phyloP scores from a whole-genome alignment of 1,140 invertebrate genomes.

The Metaphire vulgaris region DNA sequence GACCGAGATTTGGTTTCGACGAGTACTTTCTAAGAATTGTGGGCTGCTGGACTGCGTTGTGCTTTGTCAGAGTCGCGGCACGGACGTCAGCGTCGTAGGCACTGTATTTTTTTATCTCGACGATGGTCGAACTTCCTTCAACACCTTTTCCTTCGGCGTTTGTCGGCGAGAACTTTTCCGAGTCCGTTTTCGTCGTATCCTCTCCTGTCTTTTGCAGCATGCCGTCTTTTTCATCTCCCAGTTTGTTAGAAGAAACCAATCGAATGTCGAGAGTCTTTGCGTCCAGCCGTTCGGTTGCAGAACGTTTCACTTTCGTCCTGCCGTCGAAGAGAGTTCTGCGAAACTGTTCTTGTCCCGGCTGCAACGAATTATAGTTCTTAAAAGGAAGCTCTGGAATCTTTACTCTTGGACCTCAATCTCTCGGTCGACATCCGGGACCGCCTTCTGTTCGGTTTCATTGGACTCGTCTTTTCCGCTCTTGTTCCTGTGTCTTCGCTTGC shows the following conservation, averaged over 20 bases:
- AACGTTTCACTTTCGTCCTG: not conserved
- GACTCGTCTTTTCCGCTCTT: not conserved
- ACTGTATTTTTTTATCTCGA: not conserved
- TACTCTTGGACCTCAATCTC: not conserved
- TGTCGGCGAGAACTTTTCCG: not conserved
- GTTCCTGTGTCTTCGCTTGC: not conserved
- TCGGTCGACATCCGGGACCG: not conserved
- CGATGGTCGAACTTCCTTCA: not conserved
- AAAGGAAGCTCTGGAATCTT: not conserved
- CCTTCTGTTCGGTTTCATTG: not conserved
- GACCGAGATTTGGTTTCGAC: not conserved
- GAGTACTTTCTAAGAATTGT: not conserved
- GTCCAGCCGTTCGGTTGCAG: not conserved
- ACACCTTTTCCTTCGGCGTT: not conserved
- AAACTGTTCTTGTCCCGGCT: not conserved
- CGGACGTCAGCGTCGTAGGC: not conserved
- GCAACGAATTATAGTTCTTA: not conserved
- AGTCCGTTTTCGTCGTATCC: not conserved
- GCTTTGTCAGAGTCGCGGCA: not conserved
- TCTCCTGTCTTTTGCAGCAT: not conserved
- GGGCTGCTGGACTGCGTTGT: not conserved
- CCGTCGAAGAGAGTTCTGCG: not conserved
- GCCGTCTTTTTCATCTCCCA: not conserved
- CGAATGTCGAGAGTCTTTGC: not conserved
- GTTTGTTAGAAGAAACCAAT: not conserved